These are phyloP conservation scores for Campaea margaritaria DNA, from an alignment of 2,888 invertebrate genomes.

Conservation along the genomic window DNA sequence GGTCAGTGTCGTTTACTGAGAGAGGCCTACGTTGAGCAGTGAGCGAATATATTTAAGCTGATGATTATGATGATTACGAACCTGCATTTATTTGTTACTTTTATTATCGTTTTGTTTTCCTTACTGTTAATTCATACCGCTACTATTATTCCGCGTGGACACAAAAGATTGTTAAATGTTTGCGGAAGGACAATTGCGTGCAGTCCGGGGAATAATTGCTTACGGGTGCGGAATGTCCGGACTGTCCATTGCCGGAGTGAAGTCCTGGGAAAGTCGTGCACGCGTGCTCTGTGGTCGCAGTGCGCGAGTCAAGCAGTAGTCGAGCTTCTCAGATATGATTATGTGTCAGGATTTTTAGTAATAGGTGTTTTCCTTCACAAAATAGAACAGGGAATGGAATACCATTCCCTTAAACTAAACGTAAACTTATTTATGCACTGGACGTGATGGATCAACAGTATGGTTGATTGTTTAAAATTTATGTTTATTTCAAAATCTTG, in stretches of 20 bases:
- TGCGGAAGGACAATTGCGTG: slow-evolving; percentile 55
- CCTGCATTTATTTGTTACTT: too few relatives aligned
- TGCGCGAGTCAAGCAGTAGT: background rate
- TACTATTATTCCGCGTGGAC: slow-evolving; percentile 36
- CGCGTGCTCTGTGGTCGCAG: slow-evolving; percentile 3
- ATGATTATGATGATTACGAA: too few relatives aligned
- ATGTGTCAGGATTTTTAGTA: background rate
- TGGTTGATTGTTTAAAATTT: too few relatives aligned
- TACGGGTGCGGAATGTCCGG: slow-evolving; percentile 57
- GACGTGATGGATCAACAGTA: too few relatives aligned
- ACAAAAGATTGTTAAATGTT: slow-evolving; percentile 61
- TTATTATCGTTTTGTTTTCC: background rate
- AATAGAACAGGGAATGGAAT: too few relatives aligned
- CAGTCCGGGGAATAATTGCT: slow-evolving; percentile 61
- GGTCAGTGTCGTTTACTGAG: too few relatives aligned
- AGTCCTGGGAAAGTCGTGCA: slow-evolving; percentile 7
- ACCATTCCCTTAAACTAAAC: too few relatives aligned
- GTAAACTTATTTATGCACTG: too few relatives aligned
- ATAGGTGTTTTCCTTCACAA: too few relatives aligned
- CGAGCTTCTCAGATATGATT: background rate
- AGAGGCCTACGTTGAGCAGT: too few relatives aligned
- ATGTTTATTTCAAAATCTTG: too few relatives aligned
- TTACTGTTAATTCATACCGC: slow-evolving; percentile 11
- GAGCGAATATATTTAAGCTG: too few relatives aligned
- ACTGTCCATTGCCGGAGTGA: background rate